phyloP scores from a whole-genome alignment of 2,888 invertebrate species.

The Selenia dentaria region DNA sequence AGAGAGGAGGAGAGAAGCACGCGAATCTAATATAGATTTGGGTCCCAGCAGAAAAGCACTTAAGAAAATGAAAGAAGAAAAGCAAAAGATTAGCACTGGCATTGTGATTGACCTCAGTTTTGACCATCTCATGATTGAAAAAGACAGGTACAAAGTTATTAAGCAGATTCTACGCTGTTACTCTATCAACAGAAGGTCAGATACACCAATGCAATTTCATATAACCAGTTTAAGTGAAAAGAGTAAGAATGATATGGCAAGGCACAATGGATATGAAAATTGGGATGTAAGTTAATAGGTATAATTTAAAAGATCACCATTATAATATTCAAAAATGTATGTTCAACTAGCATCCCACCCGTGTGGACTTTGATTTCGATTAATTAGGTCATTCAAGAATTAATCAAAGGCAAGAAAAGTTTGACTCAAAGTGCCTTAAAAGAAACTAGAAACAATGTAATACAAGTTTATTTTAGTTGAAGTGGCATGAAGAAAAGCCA shows the following conservation, averaged over 20 bases:
- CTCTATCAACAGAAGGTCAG: constrained; percentile 93
- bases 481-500: too few relatives aligned
- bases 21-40: constrained; percentile 88
- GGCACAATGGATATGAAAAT: constrained; percentile 94
- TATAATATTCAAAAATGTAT: too few relatives aligned
- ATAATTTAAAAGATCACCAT: too few relatives aligned
- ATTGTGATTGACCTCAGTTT: constrained; percentile 96
- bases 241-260: constrained; percentile 89
- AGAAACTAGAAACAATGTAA: too few relatives aligned
- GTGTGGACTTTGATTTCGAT: too few relatives aligned
- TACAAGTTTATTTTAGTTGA: too few relatives aligned
- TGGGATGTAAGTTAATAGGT: constrained; percentile 93
- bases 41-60: constrained; percentile 93
- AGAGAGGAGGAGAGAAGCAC: constrained; percentile 88
- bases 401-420: too few relatives aligned
- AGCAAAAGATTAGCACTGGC: constrained; percentile 87
- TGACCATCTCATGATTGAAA: constrained; percentile 95
- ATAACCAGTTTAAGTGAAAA: constrained; percentile 92
- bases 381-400: too few relatives aligned
- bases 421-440: too few relatives aligned
- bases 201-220: constrained; percentile 92
- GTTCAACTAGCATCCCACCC: too few relatives aligned
- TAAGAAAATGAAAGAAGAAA: constrained; percentile 89
- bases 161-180: constrained; percentile 97
- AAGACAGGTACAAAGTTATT: constrained; percentile 94